Conservation (phyloP, 2,113 vertebrate species). For the Dascyllus trimaculatus region DNA sequence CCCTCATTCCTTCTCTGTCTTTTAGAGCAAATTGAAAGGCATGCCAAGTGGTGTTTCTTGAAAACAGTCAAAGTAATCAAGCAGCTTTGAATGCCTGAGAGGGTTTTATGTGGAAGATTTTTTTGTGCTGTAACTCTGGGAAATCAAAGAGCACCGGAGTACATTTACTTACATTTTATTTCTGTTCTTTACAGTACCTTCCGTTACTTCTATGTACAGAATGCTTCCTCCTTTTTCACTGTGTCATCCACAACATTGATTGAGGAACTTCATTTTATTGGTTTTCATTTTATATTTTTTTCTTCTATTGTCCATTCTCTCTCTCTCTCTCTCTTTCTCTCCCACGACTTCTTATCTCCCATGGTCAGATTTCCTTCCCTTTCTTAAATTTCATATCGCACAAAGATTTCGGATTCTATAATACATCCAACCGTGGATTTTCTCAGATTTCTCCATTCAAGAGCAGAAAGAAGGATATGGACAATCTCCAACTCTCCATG, state of each 20-base stretch:
- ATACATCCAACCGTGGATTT: slow-evolving; percentile 7
- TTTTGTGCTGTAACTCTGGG: neutral
- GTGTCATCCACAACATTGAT: slow-evolving; percentile 24
- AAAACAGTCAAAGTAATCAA: slow-evolving; percentile 43
- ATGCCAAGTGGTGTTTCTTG: neutral
- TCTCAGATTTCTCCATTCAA: slow-evolving; percentile 23
- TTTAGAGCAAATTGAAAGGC: slow-evolving; percentile 1
- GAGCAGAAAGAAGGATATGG: slow-evolving; percentile 21
- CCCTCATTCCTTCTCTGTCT: slow-evolving; percentile 7
- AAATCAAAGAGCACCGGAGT: slow-evolving; percentile 25
- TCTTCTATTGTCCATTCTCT: slow-evolving; percentile 24
- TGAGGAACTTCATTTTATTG: slow-evolving; percentile 27
- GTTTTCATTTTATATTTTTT: slow-evolving; percentile 34
- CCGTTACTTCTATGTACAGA: slow-evolving; percentile 8
- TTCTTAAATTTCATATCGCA: slow-evolving; percentile 38
- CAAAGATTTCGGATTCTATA: slow-evolving; percentile 33
- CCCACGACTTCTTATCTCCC: slow-evolving; percentile 21
- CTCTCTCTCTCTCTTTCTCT: slow-evolving; percentile 1
- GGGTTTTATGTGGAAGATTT: slow-evolving; percentile 13
- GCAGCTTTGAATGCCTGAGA: slow-evolving; percentile 17
- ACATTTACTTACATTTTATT: slow-evolving; percentile 25
- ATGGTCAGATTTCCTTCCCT: slow-evolving; percentile 19
- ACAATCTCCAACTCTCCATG: slow-evolving; percentile 43
- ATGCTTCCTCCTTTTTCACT: neutral
- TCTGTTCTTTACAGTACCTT: neutral